Percentiles rank a stretch among this genome's conserved stretches.
Evolutionary conservation across 2,888 invertebrate genomes (phyloP).

Genomic region (Hermaeophaga mercurialis): DNA sequence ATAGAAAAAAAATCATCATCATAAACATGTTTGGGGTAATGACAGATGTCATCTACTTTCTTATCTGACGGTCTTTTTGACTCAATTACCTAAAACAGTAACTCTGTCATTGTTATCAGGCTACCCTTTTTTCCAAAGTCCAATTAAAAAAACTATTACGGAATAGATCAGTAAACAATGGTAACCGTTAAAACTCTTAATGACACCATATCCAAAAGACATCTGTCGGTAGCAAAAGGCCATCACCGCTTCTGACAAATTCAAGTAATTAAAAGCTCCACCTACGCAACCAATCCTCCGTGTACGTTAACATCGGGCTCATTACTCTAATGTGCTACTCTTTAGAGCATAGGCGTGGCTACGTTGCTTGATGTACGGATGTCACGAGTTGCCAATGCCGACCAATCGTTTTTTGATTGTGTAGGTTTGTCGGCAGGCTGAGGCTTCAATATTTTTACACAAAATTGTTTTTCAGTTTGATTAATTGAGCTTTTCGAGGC

Average conservation of each 20-base stretch:
- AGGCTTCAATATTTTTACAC: constrained; percentile 15
- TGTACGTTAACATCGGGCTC: constrained; percentile 41
- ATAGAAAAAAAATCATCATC: too few relatives aligned
- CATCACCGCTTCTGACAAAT: background rate
- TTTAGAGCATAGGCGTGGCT: constrained; percentile 50
- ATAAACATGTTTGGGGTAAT: too few relatives aligned
- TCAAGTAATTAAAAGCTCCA: constrained; percentile 53
- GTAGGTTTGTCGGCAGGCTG: constrained; percentile 36
- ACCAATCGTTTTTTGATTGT: constrained; percentile 47
- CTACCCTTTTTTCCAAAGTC: too few relatives aligned
- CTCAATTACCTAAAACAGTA: too few relatives aligned
- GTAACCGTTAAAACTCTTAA: background rate
- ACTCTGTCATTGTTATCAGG: too few relatives aligned
- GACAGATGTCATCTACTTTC: too few relatives aligned
- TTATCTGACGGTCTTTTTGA: too few relatives aligned
- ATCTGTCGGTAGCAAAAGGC: background rate
- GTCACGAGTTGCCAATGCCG: constrained; percentile 48
- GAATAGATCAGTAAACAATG: background rate
- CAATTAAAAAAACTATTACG: background rate
- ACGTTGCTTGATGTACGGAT: constrained; percentile 48
- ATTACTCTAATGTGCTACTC: constrained; percentile 53
- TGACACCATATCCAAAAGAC: background rate
- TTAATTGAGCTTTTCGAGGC: constrained; percentile 10
- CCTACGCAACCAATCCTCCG: constrained; percentile 51
- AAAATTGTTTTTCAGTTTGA: constrained; percentile 12